Evolutionary conservation across 2,113 vertebrate species (phyloP), one percentile per base, ranked within the genome.

Genomic region (Coreoperca whiteheadi): DNA sequence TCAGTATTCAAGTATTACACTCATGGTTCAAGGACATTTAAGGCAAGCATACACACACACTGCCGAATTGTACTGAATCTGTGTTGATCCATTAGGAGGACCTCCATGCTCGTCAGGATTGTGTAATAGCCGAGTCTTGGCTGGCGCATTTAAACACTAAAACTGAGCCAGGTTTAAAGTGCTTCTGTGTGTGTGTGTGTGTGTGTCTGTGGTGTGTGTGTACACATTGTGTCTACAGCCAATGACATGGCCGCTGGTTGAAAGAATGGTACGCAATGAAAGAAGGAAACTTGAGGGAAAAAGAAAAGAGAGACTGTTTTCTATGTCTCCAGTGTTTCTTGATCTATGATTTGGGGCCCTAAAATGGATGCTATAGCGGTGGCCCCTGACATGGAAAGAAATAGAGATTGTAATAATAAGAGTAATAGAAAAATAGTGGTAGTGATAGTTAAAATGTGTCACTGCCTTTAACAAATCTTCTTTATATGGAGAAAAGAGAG

Each of bases 1-100:
- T 65, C 53, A 41, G 72, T 60, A 39, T 82, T 81, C 65, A 72
- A 53, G 74, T 79, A 81, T 81, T 74, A 54, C 81, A 60, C 82
- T 83, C 84, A 79, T 79, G 88, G 89, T 89, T 91, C 86, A 91
- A 87, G 88, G 88, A 91, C 88, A 81, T 88, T 90, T 77, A 91
- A 91, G 86, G 84, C 74, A 79, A 85, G 43, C 18, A 23, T 50
- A 65, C 74, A 70, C 82, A 77, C 73, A 85, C 87, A 80, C 76
- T 81, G 61, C 34, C 4, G 60, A 82, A 73, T 74, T 87, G 84
- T 90, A 53, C 46, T 77, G 90, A 77, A 69, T 80, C 74, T 39
- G 78, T 88, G 90, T 81, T 48, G 85, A 87, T 89, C 85, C 87
- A 89, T 92, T 90, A 92, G 82, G 37, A 70, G 80, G 91, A 92